phyloP scores from a whole-genome alignment of 92 coral and sea anemone species.

The Palythoa caribaeorum region DNA sequence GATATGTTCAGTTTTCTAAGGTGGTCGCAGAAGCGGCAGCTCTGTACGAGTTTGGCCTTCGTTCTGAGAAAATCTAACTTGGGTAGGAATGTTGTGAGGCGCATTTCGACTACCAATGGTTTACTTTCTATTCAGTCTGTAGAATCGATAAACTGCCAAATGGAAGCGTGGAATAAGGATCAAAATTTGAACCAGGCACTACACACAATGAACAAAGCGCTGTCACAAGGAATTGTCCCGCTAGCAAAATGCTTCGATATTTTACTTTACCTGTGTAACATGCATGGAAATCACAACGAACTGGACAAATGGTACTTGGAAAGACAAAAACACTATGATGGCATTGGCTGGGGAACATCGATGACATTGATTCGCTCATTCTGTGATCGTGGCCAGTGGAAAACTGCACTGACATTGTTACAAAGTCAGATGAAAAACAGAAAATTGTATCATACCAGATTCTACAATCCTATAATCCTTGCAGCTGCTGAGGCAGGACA shows the following conservation, averaged over 20 bases:
- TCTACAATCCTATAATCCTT: slow-evolving; percentile 75
- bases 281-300: slow-evolving; percentile 64
- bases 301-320: slow-evolving; percentile 72
- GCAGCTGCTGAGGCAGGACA: slow-evolving; percentile 75
- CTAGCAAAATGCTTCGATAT: slow-evolving; percentile 57
- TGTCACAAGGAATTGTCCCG: slow-evolving; percentile 37
- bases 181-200: slow-evolving; percentile 24
- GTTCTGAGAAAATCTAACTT: neutral
- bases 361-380: slow-evolving; percentile 89
- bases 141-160: slow-evolving; percentile 11
- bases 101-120: neutral
- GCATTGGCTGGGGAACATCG: slow-evolving; percentile 82
- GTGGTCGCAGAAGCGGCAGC: neutral
- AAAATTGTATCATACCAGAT: slow-evolving; percentile 77
- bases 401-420: slow-evolving; percentile 68
- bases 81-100: neutral
- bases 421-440: slow-evolving; percentile 51
- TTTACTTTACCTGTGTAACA: slow-evolving; percentile 66
- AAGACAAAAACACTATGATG: slow-evolving; percentile 55
- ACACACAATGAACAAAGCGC: slow-evolving; percentile 27
- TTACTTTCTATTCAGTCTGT: neutral
- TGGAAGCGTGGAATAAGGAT: slow-evolving; percentile 18
- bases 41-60: neutral
- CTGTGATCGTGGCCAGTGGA: slow-evolving; percentile 71
- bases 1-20: neutral